A percentile compares a stretch with the other conserved stretches of the same genome.
These are phyloP conservation scores for Psittacula cyanocephala DNA, from an alignment of 2,113 vertebrate species.

Conservation along the genomic window DNA sequence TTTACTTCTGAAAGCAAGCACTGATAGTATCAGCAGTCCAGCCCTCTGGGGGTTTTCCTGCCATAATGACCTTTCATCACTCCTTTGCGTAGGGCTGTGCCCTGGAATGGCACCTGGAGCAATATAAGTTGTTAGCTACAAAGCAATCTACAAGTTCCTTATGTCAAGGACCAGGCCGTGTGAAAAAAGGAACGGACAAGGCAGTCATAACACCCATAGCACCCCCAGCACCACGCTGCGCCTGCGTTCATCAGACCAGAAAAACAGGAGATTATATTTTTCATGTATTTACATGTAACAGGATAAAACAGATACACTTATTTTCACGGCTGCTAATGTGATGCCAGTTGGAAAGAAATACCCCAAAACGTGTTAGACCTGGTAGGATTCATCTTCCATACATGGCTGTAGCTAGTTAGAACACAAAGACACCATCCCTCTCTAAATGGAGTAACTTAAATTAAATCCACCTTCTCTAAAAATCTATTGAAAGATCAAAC, in stretches of 20 bases:
- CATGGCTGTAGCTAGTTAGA: not conserved
- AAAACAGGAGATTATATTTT: not conserved
- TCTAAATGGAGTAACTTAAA: not conserved
- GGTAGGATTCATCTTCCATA: not conserved
- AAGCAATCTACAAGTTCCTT: not conserved
- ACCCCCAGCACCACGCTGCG: not conserved
- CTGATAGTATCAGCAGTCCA: not conserved
- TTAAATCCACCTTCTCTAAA: not conserved
- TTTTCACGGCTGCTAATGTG: not conserved
- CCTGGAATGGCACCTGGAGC: not conserved
- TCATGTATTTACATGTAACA: not conserved
- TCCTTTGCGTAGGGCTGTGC: not conserved
- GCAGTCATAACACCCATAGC: not conserved
- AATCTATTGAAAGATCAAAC: not conserved
- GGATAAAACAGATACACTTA: not conserved
- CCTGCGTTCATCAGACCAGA: not conserved
- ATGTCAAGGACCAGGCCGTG: not conserved
- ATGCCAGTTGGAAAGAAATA: not conserved
- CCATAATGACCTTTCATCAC: not conserved
- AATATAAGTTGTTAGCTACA: not conserved
- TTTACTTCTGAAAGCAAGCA: not conserved
- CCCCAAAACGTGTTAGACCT: not conserved
- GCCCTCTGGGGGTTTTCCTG: not conserved
- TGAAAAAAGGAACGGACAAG: not conserved
- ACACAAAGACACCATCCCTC: not conserved